phyloP scores from a whole-genome alignment of 2,113 vertebrate genomes.

The Oreotrochilus melanogaster region DNA sequence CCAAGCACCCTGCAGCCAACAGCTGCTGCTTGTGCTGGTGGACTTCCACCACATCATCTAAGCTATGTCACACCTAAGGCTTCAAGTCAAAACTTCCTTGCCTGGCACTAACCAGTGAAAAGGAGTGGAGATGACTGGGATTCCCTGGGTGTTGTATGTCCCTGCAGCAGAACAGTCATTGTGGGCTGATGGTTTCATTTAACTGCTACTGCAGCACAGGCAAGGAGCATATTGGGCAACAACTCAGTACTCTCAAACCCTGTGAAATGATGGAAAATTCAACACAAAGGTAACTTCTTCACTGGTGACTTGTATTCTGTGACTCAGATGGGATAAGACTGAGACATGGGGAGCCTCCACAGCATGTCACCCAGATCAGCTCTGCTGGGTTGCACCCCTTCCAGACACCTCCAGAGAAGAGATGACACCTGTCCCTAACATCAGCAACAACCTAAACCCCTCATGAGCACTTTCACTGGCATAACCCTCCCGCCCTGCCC shows the following conservation, averaged over 20 bases:
- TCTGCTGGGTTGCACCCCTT: background rate
- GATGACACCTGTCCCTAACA: fast-evolving
- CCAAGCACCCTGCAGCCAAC: background rate
- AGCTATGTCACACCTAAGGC: background rate
- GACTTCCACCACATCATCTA: background rate
- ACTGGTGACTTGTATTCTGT: background rate
- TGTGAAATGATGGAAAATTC: background rate
- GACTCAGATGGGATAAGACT: background rate
- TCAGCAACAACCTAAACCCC: background rate
- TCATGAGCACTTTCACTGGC: background rate
- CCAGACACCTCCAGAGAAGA: background rate
- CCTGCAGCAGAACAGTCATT: background rate
- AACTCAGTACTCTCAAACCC: background rate
- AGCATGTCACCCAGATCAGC: fast-evolving
- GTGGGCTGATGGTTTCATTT: background rate
- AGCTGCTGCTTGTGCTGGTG: background rate
- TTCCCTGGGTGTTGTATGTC: background rate
- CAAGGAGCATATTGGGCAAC: background rate
- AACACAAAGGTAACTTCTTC: background rate
- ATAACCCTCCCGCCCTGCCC: background rate
- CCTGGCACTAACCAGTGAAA: background rate
- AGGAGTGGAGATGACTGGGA: background rate
- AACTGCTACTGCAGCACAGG: background rate
- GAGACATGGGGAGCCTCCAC: background rate
- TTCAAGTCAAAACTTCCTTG: background rate